Conservation (phyloP, 2,888 invertebrate species). For the Clivina fossor region DNA sequence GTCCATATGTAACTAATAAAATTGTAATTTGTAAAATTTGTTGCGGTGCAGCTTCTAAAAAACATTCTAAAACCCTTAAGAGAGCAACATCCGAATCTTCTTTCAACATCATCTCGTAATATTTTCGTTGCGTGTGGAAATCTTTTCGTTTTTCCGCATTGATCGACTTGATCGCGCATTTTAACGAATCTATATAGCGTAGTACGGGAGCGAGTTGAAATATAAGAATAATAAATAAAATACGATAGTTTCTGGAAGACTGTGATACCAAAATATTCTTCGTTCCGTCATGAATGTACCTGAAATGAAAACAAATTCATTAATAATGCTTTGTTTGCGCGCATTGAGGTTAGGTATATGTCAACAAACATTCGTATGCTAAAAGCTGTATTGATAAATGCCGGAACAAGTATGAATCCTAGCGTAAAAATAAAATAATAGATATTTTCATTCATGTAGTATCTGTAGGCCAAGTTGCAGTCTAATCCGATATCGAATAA, state of each 20-base stretch:
- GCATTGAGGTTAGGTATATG: neutral
- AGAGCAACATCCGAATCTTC: constrained; percentile 81
- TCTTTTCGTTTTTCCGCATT: constrained; percentile 62
- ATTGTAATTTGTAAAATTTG: constrained; percentile 74
- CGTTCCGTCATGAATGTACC: constrained; percentile 60
- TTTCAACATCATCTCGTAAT: constrained; percentile 73
- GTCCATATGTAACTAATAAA: constrained; percentile 59
- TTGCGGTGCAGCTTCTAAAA: constrained; percentile 79
- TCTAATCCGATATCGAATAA: constrained; percentile 70
- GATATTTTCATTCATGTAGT: constrained; percentile 58
- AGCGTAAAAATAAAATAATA: constrained; percentile 70
- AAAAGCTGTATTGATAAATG: constrained; percentile 72
- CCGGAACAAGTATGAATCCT: constrained; percentile 71
- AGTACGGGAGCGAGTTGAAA: constrained; percentile 75
- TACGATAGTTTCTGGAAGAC: constrained; percentile 60
- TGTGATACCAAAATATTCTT: constrained; percentile 60
- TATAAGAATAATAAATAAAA: constrained; percentile 63
- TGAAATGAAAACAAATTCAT: constrained; percentile 44
- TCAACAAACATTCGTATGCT: constrained; percentile 70
- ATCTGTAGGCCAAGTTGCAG: constrained; percentile 68
- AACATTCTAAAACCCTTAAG: constrained; percentile 76
- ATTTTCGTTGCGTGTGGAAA: constrained; percentile 61
- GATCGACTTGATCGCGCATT: constrained; percentile 68
- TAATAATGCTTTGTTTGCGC: constrained; percentile 4
- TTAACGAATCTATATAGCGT: constrained; percentile 64